These are phyloP conservation scores for Apteryx mantelli DNA, from an alignment of 2,113 vertebrate species.

Conservation along the genomic window DNA sequence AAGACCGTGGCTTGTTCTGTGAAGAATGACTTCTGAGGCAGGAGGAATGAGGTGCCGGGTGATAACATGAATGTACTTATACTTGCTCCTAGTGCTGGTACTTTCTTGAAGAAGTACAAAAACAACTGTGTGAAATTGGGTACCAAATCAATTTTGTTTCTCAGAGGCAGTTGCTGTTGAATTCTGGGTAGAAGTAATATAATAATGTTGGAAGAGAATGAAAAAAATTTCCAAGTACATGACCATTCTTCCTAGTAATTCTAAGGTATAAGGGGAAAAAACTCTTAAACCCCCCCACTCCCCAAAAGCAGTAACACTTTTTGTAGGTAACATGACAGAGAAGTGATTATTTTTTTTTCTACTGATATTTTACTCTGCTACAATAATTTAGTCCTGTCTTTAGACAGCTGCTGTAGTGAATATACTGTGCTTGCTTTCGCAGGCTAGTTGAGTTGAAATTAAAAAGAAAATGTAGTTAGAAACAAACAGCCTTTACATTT, in stretches of 20 bases:
- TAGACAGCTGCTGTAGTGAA: not conserved
- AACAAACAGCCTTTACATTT: not conserved
- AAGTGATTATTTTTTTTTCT: not conserved
- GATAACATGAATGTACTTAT: not conserved
- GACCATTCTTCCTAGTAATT: not conserved
- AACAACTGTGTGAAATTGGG: not conserved
- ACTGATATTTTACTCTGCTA: not conserved
- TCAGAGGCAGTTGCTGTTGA: not conserved
- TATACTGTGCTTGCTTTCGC: not conserved
- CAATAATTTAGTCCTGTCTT: not conserved
- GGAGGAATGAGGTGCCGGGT: accelerated
- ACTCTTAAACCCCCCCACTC: not conserved
- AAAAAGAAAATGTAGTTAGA: not conserved
- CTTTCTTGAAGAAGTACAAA: not conserved
- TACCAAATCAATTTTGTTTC: not conserved
- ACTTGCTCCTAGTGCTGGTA: not conserved
- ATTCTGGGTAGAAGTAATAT: not conserved
- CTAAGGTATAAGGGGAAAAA: not conserved
- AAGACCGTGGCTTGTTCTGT: not conserved
- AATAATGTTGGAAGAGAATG: not conserved
- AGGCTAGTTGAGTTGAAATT: not conserved
- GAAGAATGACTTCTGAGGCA: not conserved
- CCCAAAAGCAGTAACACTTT: not conserved
- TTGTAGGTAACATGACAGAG: accelerated
- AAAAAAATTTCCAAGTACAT: not conserved